Percentiles rank a stretch among this genome's conserved stretches.
Evolutionary conservation across 2,113 vertebrate genomes (phyloP).

Genomic region (Promerops cafer): DNA sequence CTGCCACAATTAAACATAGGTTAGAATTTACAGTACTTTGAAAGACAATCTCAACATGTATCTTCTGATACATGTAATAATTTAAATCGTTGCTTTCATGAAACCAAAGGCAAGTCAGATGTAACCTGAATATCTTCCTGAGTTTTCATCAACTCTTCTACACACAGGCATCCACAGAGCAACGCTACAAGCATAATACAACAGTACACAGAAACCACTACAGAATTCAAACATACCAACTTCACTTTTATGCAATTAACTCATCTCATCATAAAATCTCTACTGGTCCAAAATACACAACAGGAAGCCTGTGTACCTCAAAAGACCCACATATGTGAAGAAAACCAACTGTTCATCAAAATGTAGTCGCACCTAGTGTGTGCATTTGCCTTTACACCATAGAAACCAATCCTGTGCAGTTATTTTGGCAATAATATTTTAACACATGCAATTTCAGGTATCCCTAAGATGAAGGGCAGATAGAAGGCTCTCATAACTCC

Average conservation of each 20-base stretch:
- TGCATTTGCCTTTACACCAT: neutral
- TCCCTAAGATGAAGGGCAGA: neutral
- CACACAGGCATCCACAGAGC: neutral
- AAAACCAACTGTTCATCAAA: neutral
- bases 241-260: neutral
- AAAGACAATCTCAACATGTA: neutral
- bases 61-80: neutral
- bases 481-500: neutral
- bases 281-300: neutral
- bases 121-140: neutral
- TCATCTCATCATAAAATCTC: neutral
- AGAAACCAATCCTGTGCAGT: neutral
- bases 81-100: neutral
- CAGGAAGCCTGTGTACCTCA: neutral
- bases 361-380: neutral
- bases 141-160: neutral
- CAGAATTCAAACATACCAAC: neutral
- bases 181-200: neutral
- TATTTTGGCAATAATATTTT: neutral
- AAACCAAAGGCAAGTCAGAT: neutral
- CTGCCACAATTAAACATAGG: neutral
- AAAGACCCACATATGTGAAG: neutral
- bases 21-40: neutral
- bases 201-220: neutral
- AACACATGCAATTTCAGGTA: neutral